Base-by-base conservation (phyloP, 2,797 vertebrate species). In the Thaleichthys pacificus region DNA sequence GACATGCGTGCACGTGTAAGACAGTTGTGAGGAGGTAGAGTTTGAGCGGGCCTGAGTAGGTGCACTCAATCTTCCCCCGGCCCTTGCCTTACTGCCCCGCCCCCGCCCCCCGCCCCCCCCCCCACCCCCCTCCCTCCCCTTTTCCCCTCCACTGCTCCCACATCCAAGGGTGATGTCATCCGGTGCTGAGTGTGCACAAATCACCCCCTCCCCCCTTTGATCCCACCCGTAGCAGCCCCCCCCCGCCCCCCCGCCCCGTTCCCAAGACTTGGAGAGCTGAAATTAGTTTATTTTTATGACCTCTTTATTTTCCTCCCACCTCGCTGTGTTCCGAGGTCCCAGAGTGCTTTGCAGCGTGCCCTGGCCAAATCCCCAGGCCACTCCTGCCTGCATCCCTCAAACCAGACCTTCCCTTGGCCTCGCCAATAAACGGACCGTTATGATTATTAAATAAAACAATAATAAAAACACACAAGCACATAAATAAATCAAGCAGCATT, bases 261-360 rank as follows among this genome's bases (percentile, higher is more conserved):
- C 73, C 77, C 76, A 83, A 82, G 85, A 77, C 83, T 83, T 69
- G 69, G 66, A 69, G 86, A 86, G 70, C 82, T 89, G 84, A 87
- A 91, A 90, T 91, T 81, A 82, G 89, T 91, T 90, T 89, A 77
- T 87, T 91, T 92, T 91, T 92, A 90, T 87, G 85, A 88, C 81
- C 81, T 90, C 82, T 89, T 89, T 87, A 87, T 87, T 86, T 89
- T 86, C 86, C 82, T 86, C 81, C 84, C 77, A 81, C 76, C 82
- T 86, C 82, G 77, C 85, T 84, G 70, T 71, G 0, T 75, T 79
- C 74, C 72, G 57, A 56, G 69, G 81, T 84, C 80, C 68, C 81
- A 72, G 75, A 74, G 68, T 12, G 74, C 66, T 68, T 72, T 51
- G 49, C 68, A 66, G 71, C 84, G 82, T 84, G 72, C 69, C 1